Base-by-base conservation (phyloP, 2,888 invertebrate genomes). In the Sarcophaga caerulescens region DNA sequence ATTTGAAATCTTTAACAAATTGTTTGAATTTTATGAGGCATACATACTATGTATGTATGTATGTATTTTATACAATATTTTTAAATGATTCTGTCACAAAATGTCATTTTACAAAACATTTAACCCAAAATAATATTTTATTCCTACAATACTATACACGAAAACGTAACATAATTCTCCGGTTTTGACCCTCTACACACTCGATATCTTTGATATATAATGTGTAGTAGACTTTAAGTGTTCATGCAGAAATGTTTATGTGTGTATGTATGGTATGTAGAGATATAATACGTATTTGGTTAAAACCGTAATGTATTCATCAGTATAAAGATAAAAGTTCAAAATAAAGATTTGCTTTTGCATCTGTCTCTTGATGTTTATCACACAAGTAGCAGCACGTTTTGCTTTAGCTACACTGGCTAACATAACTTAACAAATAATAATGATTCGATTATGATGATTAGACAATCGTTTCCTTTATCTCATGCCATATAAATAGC, bases 101-200 rank as follows among this genome's bases (percentile, higher is more conserved):
- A 66, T 62, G 62, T 66, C 66, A 81, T 76, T 81, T 84, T 23
- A 74, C 80, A 81, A 81, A 77, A 66, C 73, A 85, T 85, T 85
- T 77, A 81, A 85, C 73, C 35, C 52, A 70, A 59, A 8, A 35
- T 8, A 35, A 35, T 35, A 35, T 35, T 35, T 35, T 10, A 35
- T 35, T 35, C 10, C 35, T 35, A 35, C 35, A 35, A 35, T 35
- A 35, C 35, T 35, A 35, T 35, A 35, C 35, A 35, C 35, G 10
- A 35, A 10, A 35, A 35, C 35, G 8, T 35, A 35, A 8, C 35
- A 8, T 35, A 35, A 35, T 35, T 35, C 2, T 35, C 1, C 8
- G 2, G 35, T 35, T 35, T 35, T 35, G 69, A 65, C 79, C 57
- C 70, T n/a, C 25, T 75, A 57, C 59, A 47, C 45, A 45, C 45